phyloP scores from a whole-genome alignment of 2,888 invertebrate species.

The Prosopocoilus inquinatus region DNA sequence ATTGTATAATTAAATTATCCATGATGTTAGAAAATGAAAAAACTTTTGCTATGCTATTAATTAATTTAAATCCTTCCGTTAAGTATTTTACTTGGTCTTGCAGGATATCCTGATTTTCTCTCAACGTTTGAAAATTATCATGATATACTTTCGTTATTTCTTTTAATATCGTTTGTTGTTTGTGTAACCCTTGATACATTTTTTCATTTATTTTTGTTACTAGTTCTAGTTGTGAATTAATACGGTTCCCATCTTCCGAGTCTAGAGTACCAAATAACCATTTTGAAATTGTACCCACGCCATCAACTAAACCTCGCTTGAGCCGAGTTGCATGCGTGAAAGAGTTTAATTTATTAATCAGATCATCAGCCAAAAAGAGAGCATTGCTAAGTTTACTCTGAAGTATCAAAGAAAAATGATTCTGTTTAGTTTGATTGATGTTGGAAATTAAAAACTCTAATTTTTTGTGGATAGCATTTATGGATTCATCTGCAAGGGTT shows the following conservation, averaged over 20 bases:
- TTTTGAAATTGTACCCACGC: not conserved
- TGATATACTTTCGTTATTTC: conserved; percentile 3
- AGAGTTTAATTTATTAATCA: not conserved
- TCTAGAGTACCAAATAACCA: conserved; percentile 6
- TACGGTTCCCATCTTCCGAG: not conserved
- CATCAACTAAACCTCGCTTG: conserved; percentile 1
- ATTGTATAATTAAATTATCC: conserved; percentile 5
- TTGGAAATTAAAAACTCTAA: not conserved
- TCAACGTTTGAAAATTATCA: conserved; percentile 1
- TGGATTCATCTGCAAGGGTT: not conserved
- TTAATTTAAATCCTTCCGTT: not conserved
- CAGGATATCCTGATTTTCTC: conserved; percentile 6
- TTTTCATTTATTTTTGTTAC: not conserved
- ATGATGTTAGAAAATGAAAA: conserved; percentile 4
- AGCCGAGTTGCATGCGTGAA: not conserved
- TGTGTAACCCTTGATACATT: not conserved
- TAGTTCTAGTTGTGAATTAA: not conserved
- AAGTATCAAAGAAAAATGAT: not conserved
- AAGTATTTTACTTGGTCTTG: conserved; percentile 3
- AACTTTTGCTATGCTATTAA: not conserved
- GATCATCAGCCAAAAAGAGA: not conserved
- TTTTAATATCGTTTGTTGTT: conserved; percentile 9
- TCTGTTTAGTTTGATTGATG: not conserved
- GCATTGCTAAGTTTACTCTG: not conserved
- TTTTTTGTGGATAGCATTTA: not conserved